Evolutionary conservation across 2,888 invertebrate species (phyloP).

Genomic region (Orchesellides sinensis): DNA sequence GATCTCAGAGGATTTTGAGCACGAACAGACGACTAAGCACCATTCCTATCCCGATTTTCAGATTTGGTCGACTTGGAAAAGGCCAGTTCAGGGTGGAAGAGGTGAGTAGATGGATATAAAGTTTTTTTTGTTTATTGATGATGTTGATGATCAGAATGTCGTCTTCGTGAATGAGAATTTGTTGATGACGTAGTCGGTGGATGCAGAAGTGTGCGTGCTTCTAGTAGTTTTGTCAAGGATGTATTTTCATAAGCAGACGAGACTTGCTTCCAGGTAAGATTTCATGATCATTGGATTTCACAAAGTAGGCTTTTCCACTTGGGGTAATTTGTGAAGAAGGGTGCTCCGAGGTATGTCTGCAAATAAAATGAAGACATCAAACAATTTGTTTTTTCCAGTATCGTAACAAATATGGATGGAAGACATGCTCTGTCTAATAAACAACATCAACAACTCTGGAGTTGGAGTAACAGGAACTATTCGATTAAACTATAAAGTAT

Average conservation of each 20-base stretch:
- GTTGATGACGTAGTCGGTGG: conserved; percentile 37
- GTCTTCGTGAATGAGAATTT: not conserved
- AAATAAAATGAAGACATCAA: no score
- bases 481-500: no score
- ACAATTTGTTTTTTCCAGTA: no score
- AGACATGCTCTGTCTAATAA: no score
- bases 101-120: conserved; percentile 16
- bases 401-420: no score
- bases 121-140: conserved; percentile 31
- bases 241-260: not conserved
- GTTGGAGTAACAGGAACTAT: no score
- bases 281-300: no score
- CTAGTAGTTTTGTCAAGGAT: conserved; percentile 25
- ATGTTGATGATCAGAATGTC: conserved; percentile 37
- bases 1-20: conserved; percentile 57
- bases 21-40: conserved; percentile 54
- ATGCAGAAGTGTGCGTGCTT: conserved; percentile 43
- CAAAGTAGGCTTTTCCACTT: no score
- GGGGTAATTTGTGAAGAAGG: no score
- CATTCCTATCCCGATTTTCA: not conserved
- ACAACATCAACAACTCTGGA: no score
- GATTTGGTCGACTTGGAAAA: conserved; percentile 13
- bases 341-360: no score
- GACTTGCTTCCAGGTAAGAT: no score
- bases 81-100: not conserved